These are phyloP conservation scores for Laticauda colubrina DNA, from an alignment of 2,113 vertebrate genomes.

Conservation along the genomic window DNA sequence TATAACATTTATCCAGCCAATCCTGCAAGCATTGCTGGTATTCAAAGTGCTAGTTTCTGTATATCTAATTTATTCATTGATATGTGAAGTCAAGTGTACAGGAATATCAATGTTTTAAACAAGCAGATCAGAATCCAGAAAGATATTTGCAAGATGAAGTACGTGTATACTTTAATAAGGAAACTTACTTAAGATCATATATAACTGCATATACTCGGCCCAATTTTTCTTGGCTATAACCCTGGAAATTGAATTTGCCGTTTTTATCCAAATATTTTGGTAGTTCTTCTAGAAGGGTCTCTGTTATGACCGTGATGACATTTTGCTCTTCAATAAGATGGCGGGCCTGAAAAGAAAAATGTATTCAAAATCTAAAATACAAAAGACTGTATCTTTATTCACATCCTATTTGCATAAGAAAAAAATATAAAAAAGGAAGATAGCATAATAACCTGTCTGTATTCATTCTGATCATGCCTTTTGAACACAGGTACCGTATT, in stretches of 20 bases:
- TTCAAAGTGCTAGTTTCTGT: neutral
- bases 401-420: neutral
- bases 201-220: constrained; percentile 89
- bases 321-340: constrained; percentile 92
- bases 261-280: constrained; percentile 87
- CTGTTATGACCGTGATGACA: constrained; percentile 88
- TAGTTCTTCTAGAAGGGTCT: constrained; percentile 88
- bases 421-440: neutral
- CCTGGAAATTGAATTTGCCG: constrained; percentile 92
- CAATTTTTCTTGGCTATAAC: constrained; percentile 90
- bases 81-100: neutral
- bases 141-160: neutral
- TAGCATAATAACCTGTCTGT: neutral
- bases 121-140: neutral
- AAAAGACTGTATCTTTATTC: neutral
- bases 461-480: neutral
- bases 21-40: neutral
- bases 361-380: constrained; percentile 32
- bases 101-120: neutral
- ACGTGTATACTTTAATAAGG: neutral
- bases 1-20: neutral
- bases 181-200: constrained; percentile 89
- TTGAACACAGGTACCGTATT: neutral
- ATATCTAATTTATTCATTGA: neutral
- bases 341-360: constrained; percentile 77